phyloP scores from a whole-genome alignment of 2,113 vertebrate genomes.

The Anhinga rufa region DNA sequence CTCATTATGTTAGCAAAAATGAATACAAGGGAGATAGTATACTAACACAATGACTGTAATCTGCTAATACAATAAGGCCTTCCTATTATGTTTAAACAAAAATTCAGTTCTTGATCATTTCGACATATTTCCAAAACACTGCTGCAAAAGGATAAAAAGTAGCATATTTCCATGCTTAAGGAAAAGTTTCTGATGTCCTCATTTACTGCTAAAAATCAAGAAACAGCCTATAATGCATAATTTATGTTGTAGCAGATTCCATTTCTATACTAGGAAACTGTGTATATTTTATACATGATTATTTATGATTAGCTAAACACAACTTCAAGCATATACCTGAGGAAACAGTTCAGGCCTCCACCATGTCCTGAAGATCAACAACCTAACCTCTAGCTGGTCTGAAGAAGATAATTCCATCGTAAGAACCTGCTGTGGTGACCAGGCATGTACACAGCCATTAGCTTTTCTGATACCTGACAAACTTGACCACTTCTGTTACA shows the following conservation, averaged over 20 bases:
- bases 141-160: background rate
- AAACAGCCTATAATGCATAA: background rate
- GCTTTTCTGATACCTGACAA: background rate
- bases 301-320: background rate
- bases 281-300: background rate
- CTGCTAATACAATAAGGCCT: constrained; percentile 53
- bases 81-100: constrained; percentile 20
- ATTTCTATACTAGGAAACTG: background rate
- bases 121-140: constrained; percentile 9
- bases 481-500: background rate
- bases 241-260: background rate
- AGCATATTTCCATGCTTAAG: background rate
- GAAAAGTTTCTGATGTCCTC: background rate
- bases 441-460: accelerated
- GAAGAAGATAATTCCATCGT: background rate
- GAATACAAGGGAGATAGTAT: constrained; percentile 56
- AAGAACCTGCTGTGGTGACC: background rate
- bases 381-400: background rate
- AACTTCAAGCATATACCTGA: background rate
- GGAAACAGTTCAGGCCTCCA: background rate
- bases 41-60: constrained; percentile 57
- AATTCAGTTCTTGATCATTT: constrained; percentile 42
- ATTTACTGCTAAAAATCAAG: background rate
- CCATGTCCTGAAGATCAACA: background rate
- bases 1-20: constrained; percentile 57